Base-by-base conservation (phyloP, 2,797 vertebrate species). In the Melanotaenia pygmaea region DNA sequence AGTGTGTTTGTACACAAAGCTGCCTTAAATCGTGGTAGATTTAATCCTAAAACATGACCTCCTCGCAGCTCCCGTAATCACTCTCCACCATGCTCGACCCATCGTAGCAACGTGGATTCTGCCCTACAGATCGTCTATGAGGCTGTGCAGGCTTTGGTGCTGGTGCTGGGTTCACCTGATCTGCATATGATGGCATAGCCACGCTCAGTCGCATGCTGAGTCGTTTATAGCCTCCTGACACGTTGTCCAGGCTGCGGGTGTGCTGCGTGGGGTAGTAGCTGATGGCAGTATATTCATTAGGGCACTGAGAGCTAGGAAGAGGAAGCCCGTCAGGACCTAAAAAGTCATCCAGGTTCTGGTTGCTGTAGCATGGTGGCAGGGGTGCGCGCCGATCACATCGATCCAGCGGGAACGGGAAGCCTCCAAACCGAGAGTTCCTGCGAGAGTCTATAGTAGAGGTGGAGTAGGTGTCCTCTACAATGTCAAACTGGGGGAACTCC, bases 61-160 rank as follows among this genome's bases (percentile, higher is more conserved):
- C 98, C 87, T 99, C 98, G 0, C 97, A 97, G 93, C 98, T 99
- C 53, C 98, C 98, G 0, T 98, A 99, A 83, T 99, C 98, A 0
- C 98, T 99, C 90, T 96, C 98, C 87, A 96, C 95, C 94, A 95
- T 94, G 84, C 98, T 97, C 0, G 95, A 96, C 40, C 95, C 94
- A 30, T 96, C 95, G 0, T 93, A 96, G 83, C 93, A 92, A 4
- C 76, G 86, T 3, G 89, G 91, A 14, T 95, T 93, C 0, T 67
- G 89, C 22, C 83, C 84, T 0, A 88, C 73, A 2, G 90, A 50
- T 13, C 87, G 79, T 0, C 80, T 88, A 4, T 91, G 91, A 38
- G 91, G 85, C 62, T 83, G 93, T 9, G 94, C 93, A 0, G 74
- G 57, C 57, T 86, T 90, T 0, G 92, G 72, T 30, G 83, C 84